Percentiles rank a stretch among this genome's conserved stretches.
Conservation (phyloP, 2,797 vertebrate genomes). For the Petrocephalus sullivani region DNA sequence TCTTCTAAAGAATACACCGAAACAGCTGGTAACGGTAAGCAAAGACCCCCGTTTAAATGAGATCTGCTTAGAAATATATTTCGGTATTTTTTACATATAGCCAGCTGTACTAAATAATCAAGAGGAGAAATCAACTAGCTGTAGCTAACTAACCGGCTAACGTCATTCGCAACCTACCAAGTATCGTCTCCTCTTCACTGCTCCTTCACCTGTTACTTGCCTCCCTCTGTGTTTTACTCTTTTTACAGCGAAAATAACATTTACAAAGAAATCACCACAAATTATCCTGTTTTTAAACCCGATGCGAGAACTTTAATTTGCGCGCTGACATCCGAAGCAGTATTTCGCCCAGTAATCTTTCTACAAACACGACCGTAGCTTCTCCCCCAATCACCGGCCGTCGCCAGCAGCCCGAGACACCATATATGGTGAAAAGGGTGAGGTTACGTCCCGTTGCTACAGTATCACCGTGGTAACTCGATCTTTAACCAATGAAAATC, state of each 20-base stretch:
- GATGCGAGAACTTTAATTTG: conserved; percentile 55
- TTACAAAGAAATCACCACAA: conserved; percentile 51
- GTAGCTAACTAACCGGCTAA: conserved; percentile 3
- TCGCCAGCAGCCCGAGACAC: conserved; percentile 37
- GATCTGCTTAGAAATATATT: neutral
- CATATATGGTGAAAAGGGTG: conserved; percentile 56
- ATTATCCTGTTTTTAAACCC: conserved; percentile 41
- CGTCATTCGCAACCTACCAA: conserved; percentile 17
- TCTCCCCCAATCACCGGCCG: conserved; percentile 56
- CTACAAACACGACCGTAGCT: conserved; percentile 59
- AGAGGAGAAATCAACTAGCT: neutral
- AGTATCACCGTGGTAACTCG: conserved; percentile 61
- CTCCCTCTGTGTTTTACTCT: neutral
- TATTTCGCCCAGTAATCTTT: conserved; percentile 39
- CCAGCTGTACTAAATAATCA: neutral
- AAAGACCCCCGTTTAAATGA: neutral
- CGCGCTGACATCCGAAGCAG: conserved; percentile 61
- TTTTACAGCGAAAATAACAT: conserved; percentile 24
- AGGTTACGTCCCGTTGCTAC: conserved; percentile 53
- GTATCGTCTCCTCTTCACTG: conserved; percentile 35
- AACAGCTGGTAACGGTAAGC: neutral
- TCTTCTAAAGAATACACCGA: neutral
- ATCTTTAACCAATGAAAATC: conserved; percentile 52
- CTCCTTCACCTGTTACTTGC: conserved; percentile 37
- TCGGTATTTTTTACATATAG: neutral